phyloP scores from a whole-genome alignment of 2,113 vertebrate genomes.

The Takifugu flavidus region DNA sequence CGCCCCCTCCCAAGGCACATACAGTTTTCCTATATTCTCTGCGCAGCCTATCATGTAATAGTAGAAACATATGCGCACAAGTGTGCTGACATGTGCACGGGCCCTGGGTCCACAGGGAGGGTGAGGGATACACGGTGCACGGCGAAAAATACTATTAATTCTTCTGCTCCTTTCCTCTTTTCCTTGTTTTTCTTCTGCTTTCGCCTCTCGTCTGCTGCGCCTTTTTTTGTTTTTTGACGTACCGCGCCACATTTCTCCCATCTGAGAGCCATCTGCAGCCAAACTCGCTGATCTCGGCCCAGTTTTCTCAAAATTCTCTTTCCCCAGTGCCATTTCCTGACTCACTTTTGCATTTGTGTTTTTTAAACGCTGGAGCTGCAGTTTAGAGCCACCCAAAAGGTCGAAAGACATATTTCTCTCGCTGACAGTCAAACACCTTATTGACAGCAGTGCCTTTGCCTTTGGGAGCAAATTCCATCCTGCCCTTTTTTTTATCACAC shows the following conservation, averaged over 20 bases:
- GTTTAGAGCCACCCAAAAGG: conserved; percentile 28
- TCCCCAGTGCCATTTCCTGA: neutral
- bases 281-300: neutral
- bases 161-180: conserved; percentile 29
- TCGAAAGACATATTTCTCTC: conserved; percentile 15
- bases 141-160: conserved; percentile 53
- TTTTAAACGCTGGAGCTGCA: neutral
- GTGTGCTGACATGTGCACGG: conserved; percentile 63
- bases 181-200: conserved; percentile 25
- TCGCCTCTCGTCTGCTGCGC: conserved; percentile 12
- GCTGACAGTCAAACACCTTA: neutral
- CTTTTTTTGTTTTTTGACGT: conserved; percentile 21
- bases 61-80: conserved; percentile 72
- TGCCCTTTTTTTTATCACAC: conserved; percentile 60
- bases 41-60: conserved; percentile 71
- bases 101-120: conserved; percentile 74
- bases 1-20: conserved; percentile 60
- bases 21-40: conserved; percentile 70
- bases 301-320: neutral
- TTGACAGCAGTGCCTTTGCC: conserved; percentile 67
- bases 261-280: neutral
- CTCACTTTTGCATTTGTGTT: neutral
- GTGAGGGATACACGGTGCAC: conserved; percentile 72
- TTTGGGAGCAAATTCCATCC: conserved; percentile 70
- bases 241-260: neutral